phyloP scores from a whole-genome alignment of 2,888 invertebrate species.

The Pherbina coryleti region DNA sequence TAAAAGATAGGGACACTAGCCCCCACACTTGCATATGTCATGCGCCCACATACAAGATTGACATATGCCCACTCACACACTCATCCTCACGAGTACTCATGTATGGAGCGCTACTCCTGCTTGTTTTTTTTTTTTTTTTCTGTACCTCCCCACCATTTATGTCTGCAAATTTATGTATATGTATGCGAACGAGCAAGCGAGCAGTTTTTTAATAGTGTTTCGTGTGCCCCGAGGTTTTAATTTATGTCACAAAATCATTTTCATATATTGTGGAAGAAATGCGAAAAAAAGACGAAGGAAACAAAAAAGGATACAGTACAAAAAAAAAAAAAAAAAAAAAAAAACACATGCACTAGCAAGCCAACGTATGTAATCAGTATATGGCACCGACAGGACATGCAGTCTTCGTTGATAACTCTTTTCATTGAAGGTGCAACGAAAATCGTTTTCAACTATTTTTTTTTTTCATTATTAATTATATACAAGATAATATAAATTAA shows the following conservation, averaged over 20 bases:
- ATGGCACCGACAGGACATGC: neutral
- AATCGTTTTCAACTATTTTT: neutral
- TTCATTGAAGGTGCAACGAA: constrained; percentile 9
- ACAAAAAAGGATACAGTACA: neutral
- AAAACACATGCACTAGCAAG: neutral
- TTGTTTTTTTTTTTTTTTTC: too few relatives aligned
- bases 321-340: neutral
- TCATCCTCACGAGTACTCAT: too few relatives aligned
- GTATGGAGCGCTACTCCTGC: too few relatives aligned
- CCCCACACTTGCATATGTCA: too few relatives aligned
- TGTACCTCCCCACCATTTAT: too few relatives aligned
- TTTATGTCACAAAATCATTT: constrained; percentile 68
- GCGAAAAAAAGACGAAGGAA: neutral
- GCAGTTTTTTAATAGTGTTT: constrained; percentile 64
- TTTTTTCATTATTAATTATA: neutral
- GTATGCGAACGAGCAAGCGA: constrained; percentile 41
- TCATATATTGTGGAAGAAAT: neutral
- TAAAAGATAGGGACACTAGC: too few relatives aligned
- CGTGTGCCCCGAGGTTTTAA: constrained; percentile 65
- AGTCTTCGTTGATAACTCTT: neutral
- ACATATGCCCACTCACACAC: too few relatives aligned
- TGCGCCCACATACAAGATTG: too few relatives aligned
- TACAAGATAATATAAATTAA: too few relatives aligned
- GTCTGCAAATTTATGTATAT: too few relatives aligned
- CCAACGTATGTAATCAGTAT: neutral